phyloP scores from a whole-genome alignment of 2,888 invertebrate genomes.

The Drosophila lacicola region DNA sequence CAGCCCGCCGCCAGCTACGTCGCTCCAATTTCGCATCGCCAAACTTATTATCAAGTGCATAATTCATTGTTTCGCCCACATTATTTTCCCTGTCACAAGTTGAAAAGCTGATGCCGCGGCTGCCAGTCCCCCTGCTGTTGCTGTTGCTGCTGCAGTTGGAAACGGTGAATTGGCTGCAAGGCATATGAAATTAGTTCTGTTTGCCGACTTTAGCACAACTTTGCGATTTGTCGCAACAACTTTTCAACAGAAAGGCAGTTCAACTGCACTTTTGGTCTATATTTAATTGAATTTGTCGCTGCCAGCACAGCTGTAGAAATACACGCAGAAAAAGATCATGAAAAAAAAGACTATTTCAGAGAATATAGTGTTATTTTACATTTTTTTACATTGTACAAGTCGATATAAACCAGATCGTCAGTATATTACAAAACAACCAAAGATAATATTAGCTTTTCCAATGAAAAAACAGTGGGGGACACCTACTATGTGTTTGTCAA shows the following conservation, averaged over 20 bases:
- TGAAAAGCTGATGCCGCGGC: conserved; percentile 41
- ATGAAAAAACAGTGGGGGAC: too few species aligned
- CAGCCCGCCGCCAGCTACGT: conserved; percentile 33
- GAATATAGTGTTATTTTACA: too few species aligned
- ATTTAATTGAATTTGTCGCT: conserved; percentile 68
- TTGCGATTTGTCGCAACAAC: conserved; percentile 58
- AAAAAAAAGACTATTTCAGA: not conserved
- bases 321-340: not conserved
- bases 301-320: conserved; percentile 9
- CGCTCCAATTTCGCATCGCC: conserved; percentile 68
- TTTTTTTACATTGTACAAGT: too few species aligned
- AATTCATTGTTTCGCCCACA: conserved; percentile 81
- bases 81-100: conserved; percentile 78
- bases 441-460: too few species aligned
- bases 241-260: conserved; percentile 49
- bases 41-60: conserved; percentile 79
- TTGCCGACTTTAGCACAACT: conserved; percentile 52
- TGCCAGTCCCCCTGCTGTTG: conserved; percentile 3
- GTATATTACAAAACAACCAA: too few species aligned
- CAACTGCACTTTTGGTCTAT: conserved; percentile 51
- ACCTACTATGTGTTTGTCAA: too few species aligned
- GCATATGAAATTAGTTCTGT: conserved; percentile 76
- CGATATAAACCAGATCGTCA: too few species aligned
- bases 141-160: conserved; percentile 24
- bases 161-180: conserved; percentile 68